phyloP scores from a whole-genome alignment of 2,888 invertebrate species.

The Sialis lutaria region DNA sequence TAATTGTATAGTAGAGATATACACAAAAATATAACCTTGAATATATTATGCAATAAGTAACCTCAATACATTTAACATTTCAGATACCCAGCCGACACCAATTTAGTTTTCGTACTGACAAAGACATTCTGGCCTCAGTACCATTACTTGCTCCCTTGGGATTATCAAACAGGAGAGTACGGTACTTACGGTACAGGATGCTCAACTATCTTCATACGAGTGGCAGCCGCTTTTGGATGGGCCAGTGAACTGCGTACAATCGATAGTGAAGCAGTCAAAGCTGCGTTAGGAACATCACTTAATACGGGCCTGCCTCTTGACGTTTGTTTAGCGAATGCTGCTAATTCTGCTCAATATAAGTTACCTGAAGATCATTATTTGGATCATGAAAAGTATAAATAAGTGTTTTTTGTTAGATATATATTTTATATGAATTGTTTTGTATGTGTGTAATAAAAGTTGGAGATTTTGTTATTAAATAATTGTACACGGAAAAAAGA shows the following conservation, averaged over 20 bases:
- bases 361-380: conserved; percentile 25
- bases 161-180: conserved; percentile 69
- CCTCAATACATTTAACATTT: conserved; percentile 5
- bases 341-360: conserved; percentile 23
- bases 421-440: too few relatives aligned
- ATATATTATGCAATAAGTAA: too few relatives aligned
- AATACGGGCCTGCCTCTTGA: conserved; percentile 34
- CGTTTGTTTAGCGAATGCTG: conserved; percentile 35
- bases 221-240: conserved; percentile 49
- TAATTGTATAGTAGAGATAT: too few relatives aligned
- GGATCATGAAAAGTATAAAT: conserved; percentile 12
- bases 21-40: too few relatives aligned
- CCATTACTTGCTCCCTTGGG: conserved; percentile 61
- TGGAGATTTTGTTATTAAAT: too few relatives aligned
- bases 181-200: conserved; percentile 56
- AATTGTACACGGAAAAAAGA: too few relatives aligned
- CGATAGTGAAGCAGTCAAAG: conserved; percentile 40
- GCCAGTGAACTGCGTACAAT: conserved; percentile 46
- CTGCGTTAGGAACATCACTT: conserved; percentile 40
- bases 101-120: conserved; percentile 53
- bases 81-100: conserved; percentile 53
- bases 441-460: too few relatives aligned
- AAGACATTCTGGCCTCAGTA: conserved; percentile 68
- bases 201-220: conserved; percentile 46
- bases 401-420: not conserved